Percentiles rank a stretch among this genome's conserved stretches.
phyloP scores from a whole-genome alignment of 2,888 invertebrate species.

The Ectobius pallidus region DNA sequence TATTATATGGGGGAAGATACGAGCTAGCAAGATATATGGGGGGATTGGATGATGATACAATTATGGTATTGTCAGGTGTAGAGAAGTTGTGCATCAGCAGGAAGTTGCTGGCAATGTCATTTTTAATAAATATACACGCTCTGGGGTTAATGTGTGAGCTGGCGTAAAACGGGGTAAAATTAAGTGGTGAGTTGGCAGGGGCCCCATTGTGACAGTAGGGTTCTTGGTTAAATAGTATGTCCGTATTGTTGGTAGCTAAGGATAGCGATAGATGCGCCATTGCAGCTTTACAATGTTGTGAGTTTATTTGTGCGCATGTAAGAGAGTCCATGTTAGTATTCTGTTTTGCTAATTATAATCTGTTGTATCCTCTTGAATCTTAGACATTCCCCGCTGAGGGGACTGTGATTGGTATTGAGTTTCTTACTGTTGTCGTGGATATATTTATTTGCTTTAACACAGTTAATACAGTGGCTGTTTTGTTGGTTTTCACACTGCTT shows the following conservation, averaged over 20 bases:
- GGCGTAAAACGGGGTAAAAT: neutral
- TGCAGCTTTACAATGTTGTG: neutral
- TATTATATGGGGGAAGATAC: neutral
- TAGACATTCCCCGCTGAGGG: no score
- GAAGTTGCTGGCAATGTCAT: neutral
- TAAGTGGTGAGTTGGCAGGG: neutral
- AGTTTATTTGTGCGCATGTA: neutral
- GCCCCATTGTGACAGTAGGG: neutral
- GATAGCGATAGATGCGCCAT: neutral
- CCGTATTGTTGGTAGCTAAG: neutral
- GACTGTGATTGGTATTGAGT: no score
- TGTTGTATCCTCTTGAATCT: no score
- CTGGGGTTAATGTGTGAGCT: neutral
- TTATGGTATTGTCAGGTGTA: neutral
- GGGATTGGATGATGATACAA: neutral
- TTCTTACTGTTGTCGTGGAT: no score
- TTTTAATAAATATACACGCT: neutral
- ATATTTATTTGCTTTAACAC: no score
- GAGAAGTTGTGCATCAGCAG: neutral
- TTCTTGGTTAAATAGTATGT: neutral
- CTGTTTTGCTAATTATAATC: no score
- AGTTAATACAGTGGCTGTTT: no score
- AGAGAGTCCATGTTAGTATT: no score
- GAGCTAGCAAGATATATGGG: neutral
- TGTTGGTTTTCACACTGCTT: no score